Percentiles rank a stretch among this genome's conserved stretches.
These are phyloP conservation scores for Paramisgurnus dabryanus DNA, from an alignment of 2,113 vertebrate genomes.

Conservation along the genomic window DNA sequence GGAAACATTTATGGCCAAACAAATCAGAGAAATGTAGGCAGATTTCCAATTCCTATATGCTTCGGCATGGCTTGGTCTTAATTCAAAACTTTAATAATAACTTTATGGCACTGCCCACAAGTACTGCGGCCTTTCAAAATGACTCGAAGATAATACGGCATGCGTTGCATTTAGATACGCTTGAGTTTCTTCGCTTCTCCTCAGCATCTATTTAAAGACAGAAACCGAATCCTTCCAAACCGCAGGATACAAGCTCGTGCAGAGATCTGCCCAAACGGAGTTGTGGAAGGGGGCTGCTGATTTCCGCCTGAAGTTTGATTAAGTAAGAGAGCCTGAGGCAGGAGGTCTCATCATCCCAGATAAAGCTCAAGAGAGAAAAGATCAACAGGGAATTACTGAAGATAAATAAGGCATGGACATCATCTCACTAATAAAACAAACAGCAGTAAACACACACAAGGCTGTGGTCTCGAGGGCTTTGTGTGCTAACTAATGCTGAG, in stretches of 20 bases:
- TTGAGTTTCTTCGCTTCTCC: slow-evolving; percentile 9
- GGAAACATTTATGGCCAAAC: slow-evolving; percentile 34
- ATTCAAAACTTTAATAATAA: slow-evolving; percentile 50
- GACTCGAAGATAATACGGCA: slow-evolving; percentile 44
- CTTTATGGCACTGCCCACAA: slow-evolving; percentile 37
- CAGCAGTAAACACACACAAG: background rate
- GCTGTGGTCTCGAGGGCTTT: background rate
- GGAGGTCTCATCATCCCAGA: slow-evolving; percentile 58
- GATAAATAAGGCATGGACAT: slow-evolving; percentile 18
- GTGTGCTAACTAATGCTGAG: background rate
- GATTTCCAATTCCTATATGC: slow-evolving; percentile 9
- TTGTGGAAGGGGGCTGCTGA: slow-evolving; percentile 17
- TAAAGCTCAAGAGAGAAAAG: slow-evolving; percentile 41
- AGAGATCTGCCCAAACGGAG: slow-evolving; percentile 4
- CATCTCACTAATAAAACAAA: slow-evolving; percentile 23
- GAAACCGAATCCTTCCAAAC: slow-evolving; percentile 11
- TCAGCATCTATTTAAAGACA: slow-evolving; percentile 28
- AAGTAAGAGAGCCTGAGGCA: slow-evolving; percentile 42
- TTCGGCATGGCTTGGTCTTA: slow-evolving; percentile 29
- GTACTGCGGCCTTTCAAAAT: slow-evolving; percentile 50
- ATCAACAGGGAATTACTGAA: slow-evolving; percentile 32
- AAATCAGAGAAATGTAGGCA: slow-evolving; percentile 14
- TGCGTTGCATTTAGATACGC: slow-evolving; percentile 8
- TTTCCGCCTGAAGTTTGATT: slow-evolving; percentile 55
- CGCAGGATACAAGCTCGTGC: background rate